Evolutionary conservation across 2,888 invertebrate species (phyloP), one percentile per base, ranked within the genome.

Genomic region (Ametastegia equiseti): DNA sequence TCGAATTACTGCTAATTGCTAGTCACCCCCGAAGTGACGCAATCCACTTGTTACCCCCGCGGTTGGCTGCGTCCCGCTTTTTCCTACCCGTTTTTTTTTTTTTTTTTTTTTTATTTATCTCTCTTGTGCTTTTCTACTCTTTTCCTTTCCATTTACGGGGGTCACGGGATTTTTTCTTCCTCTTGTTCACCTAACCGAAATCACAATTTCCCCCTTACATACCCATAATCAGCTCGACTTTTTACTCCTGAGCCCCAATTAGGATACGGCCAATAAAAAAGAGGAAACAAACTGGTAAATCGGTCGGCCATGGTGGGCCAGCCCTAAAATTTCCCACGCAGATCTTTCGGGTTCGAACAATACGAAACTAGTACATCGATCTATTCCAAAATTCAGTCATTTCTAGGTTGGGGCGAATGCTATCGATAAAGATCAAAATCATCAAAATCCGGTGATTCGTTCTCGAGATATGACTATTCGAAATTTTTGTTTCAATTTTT

Each of bases 11-110:
- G 47, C 11, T 71, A 30, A 71, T 71, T 71, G 45, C 42, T 47
- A 45, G 71, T 45, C 45, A 30, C 71, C 47, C 71, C 33, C n/a
- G 47, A 71, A 71, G 45, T 71, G 71, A 71, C 71, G 45, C 45
- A 47, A 45, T 39, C 67, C 67, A 67, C 39, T 36, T 42, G 39
- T 67, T 42, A 67, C 67, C 39, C 63, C 60, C 27, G 13, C n/a
- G n/a, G n/a, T n/a, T n/a, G 67, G 67, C 39, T 80, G 60, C 57
- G 65, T 81, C 67, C 81, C 80, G 73, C 82, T 80, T 78, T 75
- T 81, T 75, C 80, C 54, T 71, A 73, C 39, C 42, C 69, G 9
- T 13, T n/a, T 39, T 13, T 75, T 82, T 80, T 67, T 60, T 81
- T 71, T 75, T 47, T 77, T 73, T 42, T 9, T 67, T 23, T 39